Evolutionary conservation across 2,888 invertebrate genomes (phyloP), one percentile per base, ranked within the genome.

Genomic region (Philaethria dido): DNA sequence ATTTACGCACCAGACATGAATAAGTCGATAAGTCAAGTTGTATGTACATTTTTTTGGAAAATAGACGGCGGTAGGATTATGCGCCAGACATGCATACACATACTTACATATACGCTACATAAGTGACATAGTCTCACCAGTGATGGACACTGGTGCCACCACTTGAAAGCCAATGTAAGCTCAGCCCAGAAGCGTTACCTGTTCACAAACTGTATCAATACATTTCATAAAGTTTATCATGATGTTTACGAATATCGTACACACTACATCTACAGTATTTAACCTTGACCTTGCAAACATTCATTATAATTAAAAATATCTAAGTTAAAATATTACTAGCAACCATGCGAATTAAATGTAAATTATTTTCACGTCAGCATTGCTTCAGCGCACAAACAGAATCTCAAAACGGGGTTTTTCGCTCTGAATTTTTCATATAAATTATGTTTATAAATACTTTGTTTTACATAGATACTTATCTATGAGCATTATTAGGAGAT

Each of bases 341-440:
- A 39, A 9, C 42, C 65, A 65, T 52, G 60, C 60, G 52, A 44
- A 29, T 48, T 14, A 60, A 65, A 60, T 65, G 18, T 47, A 60
- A 60, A 44, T 65, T 60, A 60, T 65, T 52, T 65, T 65, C 77
- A 72, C 78, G 78, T 50, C 48, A 52, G 59, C 50, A 77, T 74
- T 71, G 72, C 74, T 71, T 76, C 73, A 78, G 77, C 77, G 78
- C 77, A 77, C 81, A 85, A 84, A 83, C 80, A 79, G 80, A 82
- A 83, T 83, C 78, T 76, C 75, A 77, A 75, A 81, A 79, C 74
- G 75, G 74, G 25, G 14, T 14, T 39, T 36, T 57, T 64, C 22
- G 13, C 33, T 13, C 20, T 18, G 39, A 29, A 20, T 57, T 47
- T n/a, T 48, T 29, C 25, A 9, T 36, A 42, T 42, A 55, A 57